Percentiles rank a stretch among this genome's conserved stretches.
These are phyloP conservation scores for Cherax destructor DNA, from an alignment of 1,140 invertebrate species.

Conservation along the genomic window DNA sequence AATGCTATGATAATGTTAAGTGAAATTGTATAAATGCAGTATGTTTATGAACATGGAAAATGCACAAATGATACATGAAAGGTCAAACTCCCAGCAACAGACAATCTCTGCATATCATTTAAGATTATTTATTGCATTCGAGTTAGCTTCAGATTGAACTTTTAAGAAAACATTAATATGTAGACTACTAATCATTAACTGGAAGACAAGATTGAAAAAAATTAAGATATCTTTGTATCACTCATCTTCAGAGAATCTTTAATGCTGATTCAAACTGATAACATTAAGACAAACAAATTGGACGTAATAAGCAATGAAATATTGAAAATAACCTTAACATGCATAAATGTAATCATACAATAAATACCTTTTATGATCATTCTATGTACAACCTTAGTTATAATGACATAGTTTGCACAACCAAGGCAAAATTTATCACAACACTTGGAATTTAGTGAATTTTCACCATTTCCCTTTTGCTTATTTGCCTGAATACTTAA, in stretches of 20 bases:
- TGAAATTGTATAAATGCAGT: background rate
- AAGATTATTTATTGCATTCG: background rate
- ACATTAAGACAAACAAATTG: background rate
- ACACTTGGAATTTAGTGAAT: background rate
- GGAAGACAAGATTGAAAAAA: background rate
- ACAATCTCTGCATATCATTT: background rate
- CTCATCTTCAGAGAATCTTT: background rate
- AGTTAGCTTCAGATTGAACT: background rate
- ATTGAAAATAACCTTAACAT: background rate
- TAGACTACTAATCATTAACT: background rate
- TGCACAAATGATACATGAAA: background rate
- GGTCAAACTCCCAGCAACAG: background rate
- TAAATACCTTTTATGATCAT: background rate
- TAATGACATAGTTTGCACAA: background rate
- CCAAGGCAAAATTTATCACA: background rate
- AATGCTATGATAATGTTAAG: background rate
- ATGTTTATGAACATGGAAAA: slow-evolving; percentile 7
- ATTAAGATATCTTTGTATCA: background rate
- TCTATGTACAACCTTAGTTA: background rate
- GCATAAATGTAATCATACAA: background rate
- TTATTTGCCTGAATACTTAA: background rate
- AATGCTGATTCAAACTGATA: background rate
- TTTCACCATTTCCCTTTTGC: background rate
- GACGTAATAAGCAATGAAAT: background rate
- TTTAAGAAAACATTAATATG: background rate